Evolutionary conservation across 2,113 vertebrate species (phyloP).

Genomic region (Eubucco bourcierii): DNA sequence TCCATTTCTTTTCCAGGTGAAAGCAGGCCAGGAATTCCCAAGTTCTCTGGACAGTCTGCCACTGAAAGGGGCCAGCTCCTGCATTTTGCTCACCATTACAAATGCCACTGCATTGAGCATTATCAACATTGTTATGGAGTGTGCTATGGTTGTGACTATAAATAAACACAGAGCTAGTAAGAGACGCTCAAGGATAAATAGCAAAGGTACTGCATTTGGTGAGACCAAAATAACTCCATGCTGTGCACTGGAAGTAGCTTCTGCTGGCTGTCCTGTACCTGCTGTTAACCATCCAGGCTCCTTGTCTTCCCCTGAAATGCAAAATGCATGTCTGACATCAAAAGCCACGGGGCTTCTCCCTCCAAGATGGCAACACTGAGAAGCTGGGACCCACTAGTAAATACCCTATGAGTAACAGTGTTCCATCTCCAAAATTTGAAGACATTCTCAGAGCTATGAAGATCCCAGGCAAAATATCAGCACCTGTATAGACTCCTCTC

Average conservation of each 20-base stretch:
- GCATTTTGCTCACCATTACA: not conserved
- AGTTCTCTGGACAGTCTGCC: not conserved
- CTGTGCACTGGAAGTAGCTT: not conserved
- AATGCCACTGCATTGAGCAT: not conserved
- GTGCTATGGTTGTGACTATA: not conserved
- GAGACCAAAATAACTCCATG: not conserved
- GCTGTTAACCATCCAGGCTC: not conserved
- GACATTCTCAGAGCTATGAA: not conserved
- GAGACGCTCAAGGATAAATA: slow-evolving; percentile 28
- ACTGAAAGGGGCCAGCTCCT: not conserved
- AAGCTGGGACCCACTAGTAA: not conserved
- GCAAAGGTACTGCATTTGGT: slow-evolving; percentile 8
- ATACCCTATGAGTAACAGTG: not conserved
- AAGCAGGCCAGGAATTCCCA: not conserved
- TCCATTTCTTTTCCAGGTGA: not conserved
- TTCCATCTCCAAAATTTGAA: not conserved
- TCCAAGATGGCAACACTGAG: not conserved
- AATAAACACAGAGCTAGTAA: slow-evolving; percentile 35
- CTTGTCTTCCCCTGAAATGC: not conserved
- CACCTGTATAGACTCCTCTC: not conserved
- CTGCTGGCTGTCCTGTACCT: fast-evolving
- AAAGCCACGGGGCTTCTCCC: not conserved
- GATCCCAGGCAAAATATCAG: not conserved
- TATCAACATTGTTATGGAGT: not conserved
- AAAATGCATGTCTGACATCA: not conserved